Base-by-base conservation (phyloP, 2,888 invertebrate species). In the Copidosoma aretas region DNA sequence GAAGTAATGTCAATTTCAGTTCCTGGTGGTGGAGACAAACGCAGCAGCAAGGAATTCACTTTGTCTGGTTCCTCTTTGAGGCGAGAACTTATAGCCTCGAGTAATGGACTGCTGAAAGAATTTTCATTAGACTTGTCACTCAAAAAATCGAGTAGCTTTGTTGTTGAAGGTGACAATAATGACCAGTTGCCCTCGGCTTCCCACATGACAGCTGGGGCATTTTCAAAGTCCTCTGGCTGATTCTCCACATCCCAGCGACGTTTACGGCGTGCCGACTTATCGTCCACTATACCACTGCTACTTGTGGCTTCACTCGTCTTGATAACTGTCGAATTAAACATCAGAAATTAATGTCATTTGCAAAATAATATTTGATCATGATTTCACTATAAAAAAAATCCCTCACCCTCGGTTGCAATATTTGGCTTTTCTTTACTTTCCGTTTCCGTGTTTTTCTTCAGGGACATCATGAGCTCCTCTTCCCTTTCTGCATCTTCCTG, bases 401-500 rank as follows among this genome's bases (percentile, higher is more conserved):
- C 61, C 60, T 56, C 63, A 70, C 70, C 58, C 22, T 72, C 70
- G 19, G 43, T 8, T 57, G 70, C 66, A 56, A 22, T n/a, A 14
- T 32, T 46, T 32, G 49, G 21, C 57, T 73, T 70, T 52, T 72
- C 71, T 12, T 54, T 59, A 4, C 39, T 56, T 4, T 69, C 69
- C 10, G 15, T 32, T 14, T 43, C 15, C 8, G 12, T 46, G 1
- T 57, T 73, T 14, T 75, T 77, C 10, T 68, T 54, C n/a, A 67
- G 22, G 14, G 75, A 71, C 17, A 80, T 70, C 75, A 80, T 66
- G 15, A 46, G 43, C 66, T 79, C 73, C 54, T 78, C 80, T 58
- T 84, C 81, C 4, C 77, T 77, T 41, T 81, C 82, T 0, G 78
- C 83, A 65, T 84, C 82, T 32, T 83, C 83, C 53, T 80, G 76